phyloP scores from a whole-genome alignment of 2,797 vertebrate species.

The Chaetophractus vellerosus region DNA sequence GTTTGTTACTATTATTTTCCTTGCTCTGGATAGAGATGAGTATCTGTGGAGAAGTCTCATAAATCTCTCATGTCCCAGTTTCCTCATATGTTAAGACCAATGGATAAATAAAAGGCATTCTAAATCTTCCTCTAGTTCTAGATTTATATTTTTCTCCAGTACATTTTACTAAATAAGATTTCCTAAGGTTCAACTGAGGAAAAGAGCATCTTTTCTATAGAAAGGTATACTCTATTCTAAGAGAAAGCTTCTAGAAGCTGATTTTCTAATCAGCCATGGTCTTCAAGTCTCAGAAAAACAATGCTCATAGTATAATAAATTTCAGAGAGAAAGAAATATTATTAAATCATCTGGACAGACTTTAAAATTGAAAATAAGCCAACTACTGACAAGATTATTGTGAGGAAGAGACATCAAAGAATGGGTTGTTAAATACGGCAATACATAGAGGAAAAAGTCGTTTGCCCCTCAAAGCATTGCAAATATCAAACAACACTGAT shows the following conservation, averaged over 20 bases:
- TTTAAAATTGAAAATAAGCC: conserved; percentile 38
- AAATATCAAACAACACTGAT: conserved; percentile 3
- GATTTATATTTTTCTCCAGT: conserved; percentile 30
- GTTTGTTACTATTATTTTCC: background rate
- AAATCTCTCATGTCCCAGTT: background rate
- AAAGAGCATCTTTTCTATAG: background rate
- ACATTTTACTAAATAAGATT: conserved; percentile 58
- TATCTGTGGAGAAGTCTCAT: background rate
- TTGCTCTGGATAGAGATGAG: background rate
- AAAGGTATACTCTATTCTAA: conserved; percentile 23
- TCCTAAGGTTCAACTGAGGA: background rate
- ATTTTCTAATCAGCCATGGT: conserved; percentile 23
- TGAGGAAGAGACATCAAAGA: background rate
- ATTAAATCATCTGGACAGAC: background rate
- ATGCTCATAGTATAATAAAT: background rate
- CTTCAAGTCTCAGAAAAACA: conserved; percentile 53
- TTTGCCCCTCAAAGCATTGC: background rate
- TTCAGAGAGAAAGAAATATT: conserved; percentile 42
- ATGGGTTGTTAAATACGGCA: background rate
- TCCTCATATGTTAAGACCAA: background rate
- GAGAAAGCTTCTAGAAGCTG: background rate
- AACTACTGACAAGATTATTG: conserved; percentile 11
- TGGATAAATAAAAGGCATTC: conserved; percentile 1
- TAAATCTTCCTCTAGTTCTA: background rate
- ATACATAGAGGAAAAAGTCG: background rate